A percentile compares a stretch with the other conserved stretches of the same genome.
These are phyloP conservation scores for Lagorchestes hirsutus DNA, from an alignment of 2,797 vertebrate species.

Conservation along the genomic window DNA sequence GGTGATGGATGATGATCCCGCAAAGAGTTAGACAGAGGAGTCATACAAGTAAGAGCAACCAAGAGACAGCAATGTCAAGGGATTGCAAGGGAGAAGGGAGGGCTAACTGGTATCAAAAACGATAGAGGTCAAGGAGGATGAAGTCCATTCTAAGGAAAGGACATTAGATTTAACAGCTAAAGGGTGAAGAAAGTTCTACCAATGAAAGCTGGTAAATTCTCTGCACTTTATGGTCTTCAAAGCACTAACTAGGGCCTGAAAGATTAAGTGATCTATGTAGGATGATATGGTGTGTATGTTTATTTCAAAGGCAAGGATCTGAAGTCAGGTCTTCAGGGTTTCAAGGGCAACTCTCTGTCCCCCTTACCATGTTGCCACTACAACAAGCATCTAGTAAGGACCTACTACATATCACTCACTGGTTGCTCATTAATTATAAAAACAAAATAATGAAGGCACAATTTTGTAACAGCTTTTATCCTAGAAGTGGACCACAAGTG, in stretches of 20 bases:
- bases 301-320: neutral
- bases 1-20: neutral
- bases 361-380: neutral
- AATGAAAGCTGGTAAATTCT: neutral
- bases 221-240: neutral
- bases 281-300: neutral
- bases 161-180: no score
- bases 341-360: neutral
- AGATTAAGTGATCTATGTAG: no score
- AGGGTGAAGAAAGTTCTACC: neutral
- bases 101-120: neutral
- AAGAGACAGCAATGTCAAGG: neutral
- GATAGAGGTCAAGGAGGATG: no score
- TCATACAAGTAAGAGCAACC: neutral
- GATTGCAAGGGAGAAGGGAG: neutral
- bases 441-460: slow-evolving; percentile 28
- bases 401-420: slow-evolving; percentile 24
- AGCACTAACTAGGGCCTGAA: no score
- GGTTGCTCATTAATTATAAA: slow-evolving; percentile 19
- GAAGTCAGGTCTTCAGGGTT: neutral
- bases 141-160: no score
- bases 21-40: neutral
- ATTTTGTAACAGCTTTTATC: neutral
- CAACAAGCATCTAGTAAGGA: neutral
- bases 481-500: neutral